Evolutionary conservation across 2,888 invertebrate genomes (phyloP), one percentile per base, ranked within the genome.

Genomic region (Drosophila mercatorum): DNA sequence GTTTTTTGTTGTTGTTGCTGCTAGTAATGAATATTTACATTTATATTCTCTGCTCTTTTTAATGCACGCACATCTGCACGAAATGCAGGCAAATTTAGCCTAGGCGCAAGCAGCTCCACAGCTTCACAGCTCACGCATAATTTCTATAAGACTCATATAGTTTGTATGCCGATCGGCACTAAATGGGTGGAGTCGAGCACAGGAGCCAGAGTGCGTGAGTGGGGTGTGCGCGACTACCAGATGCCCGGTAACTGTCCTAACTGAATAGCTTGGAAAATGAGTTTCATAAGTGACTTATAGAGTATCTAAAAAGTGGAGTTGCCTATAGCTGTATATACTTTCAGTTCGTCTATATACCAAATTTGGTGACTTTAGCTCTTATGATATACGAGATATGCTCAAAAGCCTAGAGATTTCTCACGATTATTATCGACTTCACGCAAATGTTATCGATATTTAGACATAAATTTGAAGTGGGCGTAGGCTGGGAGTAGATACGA

Each of bases 111-210:
- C 47, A 49, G 47, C 31, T 31, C 31, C 47, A 31, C 49, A 49
- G 49, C 49, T 5, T 17, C 49, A 31, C 49, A 31, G 49, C 49
- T 51, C 49, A 68, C 71, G 73, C 78, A 80, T 82, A 71, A 75
- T 75, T 62, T 78, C 65, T 80, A 51, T 51, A 51, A 51, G n/a
- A 51, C 49, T 51, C 34, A 34, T 51, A 49, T 49, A 51, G 49
- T 11, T 31, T 34, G 49, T 34, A 49, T 49, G 49, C 49, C 17
- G 49, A 49, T 49, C 31, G 49, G 49, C 49, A n/a, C 2, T 34
- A 51, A 51, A 51, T 51, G 49, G 49, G 49, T 51, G 49, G 49
- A 51, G 49, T 51, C 31, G 49, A 10, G 3, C 2, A 28, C 49
- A 51, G 49, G 34, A 51, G 49, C 17, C 49, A 51, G 49, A 31